phyloP scores from a whole-genome alignment of 2,888 invertebrate species.

The Apodemia mormo region DNA sequence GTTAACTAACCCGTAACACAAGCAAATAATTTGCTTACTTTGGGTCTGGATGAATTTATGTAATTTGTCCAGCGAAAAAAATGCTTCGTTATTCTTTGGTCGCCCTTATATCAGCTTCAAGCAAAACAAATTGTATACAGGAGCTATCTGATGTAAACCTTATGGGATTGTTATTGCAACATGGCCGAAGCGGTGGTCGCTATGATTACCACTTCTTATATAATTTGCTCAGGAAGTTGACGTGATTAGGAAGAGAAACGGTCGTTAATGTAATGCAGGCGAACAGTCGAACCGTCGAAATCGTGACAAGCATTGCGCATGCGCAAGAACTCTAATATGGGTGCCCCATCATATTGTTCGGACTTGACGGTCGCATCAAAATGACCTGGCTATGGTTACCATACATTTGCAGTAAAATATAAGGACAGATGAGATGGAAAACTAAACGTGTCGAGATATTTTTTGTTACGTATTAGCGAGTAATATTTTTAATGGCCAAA shows the following conservation, averaged over 20 bases:
- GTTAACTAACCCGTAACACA: too few relatives aligned
- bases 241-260: constrained; percentile 27
- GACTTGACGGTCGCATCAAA: constrained; percentile 14
- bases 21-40: too few relatives aligned
- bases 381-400: constrained; percentile 5
- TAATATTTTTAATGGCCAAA: too few relatives aligned
- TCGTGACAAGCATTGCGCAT: constrained; percentile 30
- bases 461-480: too few relatives aligned
- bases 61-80: too few relatives aligned
- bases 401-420: not conserved
- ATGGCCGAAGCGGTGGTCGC: not conserved
- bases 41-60: too few relatives aligned
- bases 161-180: not conserved
- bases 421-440: too few relatives aligned
- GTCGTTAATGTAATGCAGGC: constrained; percentile 24
- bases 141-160: not conserved
- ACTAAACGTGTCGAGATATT: too few relatives aligned
- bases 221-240: constrained; percentile 26
- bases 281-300: constrained; percentile 17
- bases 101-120: too few relatives aligned
- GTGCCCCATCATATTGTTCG: constrained; percentile 21
- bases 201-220: not conserved
- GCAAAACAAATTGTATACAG: too few relatives aligned
- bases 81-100: too few relatives aligned
- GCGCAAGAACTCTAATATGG: constrained; percentile 1